These are phyloP conservation scores for Pseudopipra pipra DNA, from an alignment of 2,113 vertebrate genomes.

Conservation along the genomic window DNA sequence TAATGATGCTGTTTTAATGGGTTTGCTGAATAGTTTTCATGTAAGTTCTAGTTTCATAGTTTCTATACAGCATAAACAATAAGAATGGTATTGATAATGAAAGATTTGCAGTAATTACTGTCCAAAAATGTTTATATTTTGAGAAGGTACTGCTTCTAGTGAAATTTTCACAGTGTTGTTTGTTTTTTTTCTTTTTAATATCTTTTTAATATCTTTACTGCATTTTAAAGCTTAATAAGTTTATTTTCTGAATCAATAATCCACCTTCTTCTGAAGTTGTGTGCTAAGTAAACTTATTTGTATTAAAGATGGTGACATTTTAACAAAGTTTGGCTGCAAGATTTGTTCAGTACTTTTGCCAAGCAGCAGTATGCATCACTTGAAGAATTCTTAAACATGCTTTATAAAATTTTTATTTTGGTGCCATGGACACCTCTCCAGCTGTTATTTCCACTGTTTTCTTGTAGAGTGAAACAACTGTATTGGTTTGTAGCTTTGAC, in stretches of 20 bases:
- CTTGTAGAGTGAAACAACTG: background rate
- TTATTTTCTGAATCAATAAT: constrained; percentile 8
- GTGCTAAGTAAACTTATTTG: background rate
- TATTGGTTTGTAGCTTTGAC: background rate
- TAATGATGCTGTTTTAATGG: background rate
- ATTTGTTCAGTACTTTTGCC: background rate
- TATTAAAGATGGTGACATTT: constrained; percentile 16
- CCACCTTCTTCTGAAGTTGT: background rate
- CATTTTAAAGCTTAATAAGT: background rate
- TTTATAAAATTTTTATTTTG: background rate
- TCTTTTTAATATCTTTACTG: background rate
- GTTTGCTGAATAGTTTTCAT: background rate
- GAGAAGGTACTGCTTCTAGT: background rate
- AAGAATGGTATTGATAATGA: background rate
- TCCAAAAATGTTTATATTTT: background rate
- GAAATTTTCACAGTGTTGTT: background rate
- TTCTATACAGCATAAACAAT: background rate
- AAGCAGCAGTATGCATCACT: background rate
- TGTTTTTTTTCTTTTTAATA: background rate
- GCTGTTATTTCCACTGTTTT: background rate
- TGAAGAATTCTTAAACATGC: background rate
- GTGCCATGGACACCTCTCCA: background rate
- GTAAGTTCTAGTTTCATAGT: background rate
- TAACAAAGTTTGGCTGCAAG: background rate
- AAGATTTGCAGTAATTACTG: constrained; percentile 1